Conservation (phyloP, 2,797 vertebrate genomes). For the Myotis myotis region DNA sequence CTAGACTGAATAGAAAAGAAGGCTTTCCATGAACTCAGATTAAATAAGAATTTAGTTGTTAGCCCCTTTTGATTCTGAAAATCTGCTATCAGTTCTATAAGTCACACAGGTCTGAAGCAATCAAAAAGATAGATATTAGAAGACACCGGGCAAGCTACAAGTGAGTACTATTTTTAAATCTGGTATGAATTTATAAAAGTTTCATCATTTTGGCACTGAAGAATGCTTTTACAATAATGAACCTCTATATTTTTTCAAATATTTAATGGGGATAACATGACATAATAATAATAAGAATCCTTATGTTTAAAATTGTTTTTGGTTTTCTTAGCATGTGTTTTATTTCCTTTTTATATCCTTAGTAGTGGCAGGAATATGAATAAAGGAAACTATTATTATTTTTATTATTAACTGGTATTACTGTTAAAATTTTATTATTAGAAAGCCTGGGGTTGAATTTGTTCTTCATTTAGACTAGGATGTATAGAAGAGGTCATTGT, state of each 20-base stretch:
- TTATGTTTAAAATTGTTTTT: neutral
- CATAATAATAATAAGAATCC: neutral
- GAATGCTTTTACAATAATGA: neutral
- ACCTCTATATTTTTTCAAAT: neutral
- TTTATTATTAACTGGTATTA: neutral
- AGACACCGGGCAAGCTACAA: neutral
- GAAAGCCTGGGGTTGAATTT: neutral
- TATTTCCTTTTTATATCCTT: neutral
- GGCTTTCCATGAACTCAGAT: neutral
- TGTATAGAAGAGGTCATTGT: neutral
- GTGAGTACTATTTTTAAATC: neutral
- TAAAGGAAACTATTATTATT: neutral
- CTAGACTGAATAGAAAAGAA: neutral
- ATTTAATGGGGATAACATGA: neutral
- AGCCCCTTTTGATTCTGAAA: neutral
- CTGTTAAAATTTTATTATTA: neutral
- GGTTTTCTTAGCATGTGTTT: neutral
- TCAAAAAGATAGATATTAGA: neutral
- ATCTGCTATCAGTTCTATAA: neutral
- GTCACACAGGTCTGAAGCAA: neutral
- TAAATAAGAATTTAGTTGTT: neutral
- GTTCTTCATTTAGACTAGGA: neutral
- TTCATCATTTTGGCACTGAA: neutral
- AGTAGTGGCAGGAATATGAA: neutral
- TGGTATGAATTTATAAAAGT: neutral